Base-by-base conservation (phyloP, 2,888 invertebrate genomes). In the Eilema sororculum region DNA sequence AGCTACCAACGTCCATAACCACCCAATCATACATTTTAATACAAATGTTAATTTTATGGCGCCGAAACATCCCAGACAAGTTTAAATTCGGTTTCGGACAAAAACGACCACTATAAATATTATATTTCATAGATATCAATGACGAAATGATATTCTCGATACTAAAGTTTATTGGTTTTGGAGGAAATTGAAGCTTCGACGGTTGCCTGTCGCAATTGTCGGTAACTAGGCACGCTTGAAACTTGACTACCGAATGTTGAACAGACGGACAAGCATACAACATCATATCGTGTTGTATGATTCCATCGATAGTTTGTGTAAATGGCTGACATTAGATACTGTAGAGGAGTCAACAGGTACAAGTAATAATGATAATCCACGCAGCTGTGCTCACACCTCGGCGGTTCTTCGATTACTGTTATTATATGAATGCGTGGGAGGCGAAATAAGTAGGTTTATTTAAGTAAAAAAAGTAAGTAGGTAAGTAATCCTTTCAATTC, bases 11-110 rank as follows among this genome's bases (percentile, higher is more conserved):
- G 68, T 70, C 68, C 71, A 74, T 75, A 71, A 81, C 77, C 52
- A 79, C 75, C 24, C 77, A 72, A 83, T 80, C 80, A 79, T 81
- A 77, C 73, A 83, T 83, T 83, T 82, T 72, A 83, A 81, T 79
- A 80, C 71, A 37, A 41, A 80, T 80, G 80, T 83, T 74, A 77
- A 62, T 81, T 86, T 80, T 79, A 83, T 80, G 74, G 77, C 63
- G 66, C 69, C 20, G 28, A 56, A 60, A 80, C 61, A 60, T 56
- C 64, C 52, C 37, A 69, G 67, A 68, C 41, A 65, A 57, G 63
- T 67, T 62, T 41, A 62, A 56, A 71, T 67, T 69, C 71, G 66
- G 37, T 65, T 69, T 60, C 61, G 46, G 72, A 77, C 71, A 71
- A 73, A 73, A 76, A 74, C 69, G 52, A 69, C 71, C 72, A 71